Percentiles rank a stretch among this genome's conserved stretches.
These are phyloP conservation scores for Alethe castanea DNA, from an alignment of 2,113 vertebrate genomes.

Conservation along the genomic window DNA sequence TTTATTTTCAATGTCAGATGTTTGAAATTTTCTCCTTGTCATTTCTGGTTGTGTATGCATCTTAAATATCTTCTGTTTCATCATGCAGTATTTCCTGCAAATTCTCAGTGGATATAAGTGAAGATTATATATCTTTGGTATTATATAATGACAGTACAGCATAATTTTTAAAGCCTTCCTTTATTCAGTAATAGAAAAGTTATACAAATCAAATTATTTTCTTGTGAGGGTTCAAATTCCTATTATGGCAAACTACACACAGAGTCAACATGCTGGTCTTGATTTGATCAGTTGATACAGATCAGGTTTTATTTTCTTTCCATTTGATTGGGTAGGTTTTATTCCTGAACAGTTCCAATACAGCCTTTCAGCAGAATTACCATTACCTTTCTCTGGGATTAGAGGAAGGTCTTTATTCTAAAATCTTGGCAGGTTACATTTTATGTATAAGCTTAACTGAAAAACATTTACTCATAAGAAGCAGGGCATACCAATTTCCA, in stretches of 20 bases:
- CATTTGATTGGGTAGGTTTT: background rate
- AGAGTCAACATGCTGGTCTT: background rate
- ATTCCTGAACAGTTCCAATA: background rate
- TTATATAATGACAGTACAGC: background rate
- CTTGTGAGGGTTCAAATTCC: background rate
- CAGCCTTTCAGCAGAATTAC: background rate
- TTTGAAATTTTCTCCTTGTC: background rate
- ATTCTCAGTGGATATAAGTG: background rate
- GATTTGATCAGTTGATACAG: background rate
- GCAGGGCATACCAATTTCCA: background rate
- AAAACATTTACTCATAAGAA: background rate
- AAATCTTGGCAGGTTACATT: background rate
- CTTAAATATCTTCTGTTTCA: background rate
- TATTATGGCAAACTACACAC: background rate
- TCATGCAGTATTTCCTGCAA: background rate
- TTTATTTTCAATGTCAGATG: background rate
- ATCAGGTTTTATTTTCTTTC: conserved; percentile 2
- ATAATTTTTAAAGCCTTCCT: background rate
- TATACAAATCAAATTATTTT: background rate
- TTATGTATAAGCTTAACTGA: background rate
- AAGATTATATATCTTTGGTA: background rate
- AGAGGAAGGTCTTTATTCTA: background rate
- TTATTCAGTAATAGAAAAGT: background rate
- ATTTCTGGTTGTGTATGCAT: background rate
- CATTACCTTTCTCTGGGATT: background rate